Conservation (phyloP, 2,113 vertebrate species). For the Ovibos moschatus region DNA sequence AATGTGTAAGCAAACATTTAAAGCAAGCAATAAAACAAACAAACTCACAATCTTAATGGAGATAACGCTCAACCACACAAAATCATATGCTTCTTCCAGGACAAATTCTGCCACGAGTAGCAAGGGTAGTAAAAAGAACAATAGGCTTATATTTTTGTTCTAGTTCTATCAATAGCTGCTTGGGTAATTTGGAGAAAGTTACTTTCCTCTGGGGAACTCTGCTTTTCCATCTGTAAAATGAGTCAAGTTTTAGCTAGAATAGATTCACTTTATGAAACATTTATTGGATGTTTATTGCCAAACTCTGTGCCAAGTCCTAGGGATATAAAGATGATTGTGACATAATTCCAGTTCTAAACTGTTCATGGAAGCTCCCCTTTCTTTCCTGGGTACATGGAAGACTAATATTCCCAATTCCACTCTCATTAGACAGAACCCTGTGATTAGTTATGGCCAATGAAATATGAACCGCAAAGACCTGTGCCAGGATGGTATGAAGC, state of each 20-base stretch:
- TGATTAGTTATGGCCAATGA: neutral
- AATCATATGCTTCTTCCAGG: neutral
- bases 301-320: neutral
- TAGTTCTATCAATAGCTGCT: neutral
- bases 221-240: neutral
- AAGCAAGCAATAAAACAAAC: neutral
- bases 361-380: neutral
- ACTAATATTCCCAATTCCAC: neutral
- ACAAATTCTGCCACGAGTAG: neutral
- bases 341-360: neutral
- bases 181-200: neutral
- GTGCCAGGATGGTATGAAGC: no score
- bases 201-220: neutral
- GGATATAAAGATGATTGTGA: neutral
- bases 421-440: neutral
- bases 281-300: neutral
- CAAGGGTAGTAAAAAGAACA: neutral
- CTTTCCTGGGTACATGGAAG: neutral
- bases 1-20: neutral
- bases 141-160: neutral
- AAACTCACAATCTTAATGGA: neutral
- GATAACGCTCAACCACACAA: neutral
- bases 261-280: neutral
- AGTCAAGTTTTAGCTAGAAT: neutral
- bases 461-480: neutral